Evolutionary conservation across 2,113 vertebrate species (phyloP).

Genomic region (Glaucidium brasilianum): DNA sequence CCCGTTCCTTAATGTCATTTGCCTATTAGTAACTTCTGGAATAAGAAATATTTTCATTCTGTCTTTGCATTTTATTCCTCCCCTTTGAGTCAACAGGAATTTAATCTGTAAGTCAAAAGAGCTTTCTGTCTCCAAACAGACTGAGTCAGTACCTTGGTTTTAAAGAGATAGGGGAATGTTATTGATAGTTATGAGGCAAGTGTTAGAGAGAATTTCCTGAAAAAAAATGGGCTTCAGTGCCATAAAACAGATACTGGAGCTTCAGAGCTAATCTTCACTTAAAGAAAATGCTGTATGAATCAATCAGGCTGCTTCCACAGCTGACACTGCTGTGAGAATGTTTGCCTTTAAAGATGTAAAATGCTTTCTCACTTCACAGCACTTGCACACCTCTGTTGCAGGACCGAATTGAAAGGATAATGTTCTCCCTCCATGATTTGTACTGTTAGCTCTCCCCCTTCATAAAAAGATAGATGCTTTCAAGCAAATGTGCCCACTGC

Average conservation of each 20-base stretch:
- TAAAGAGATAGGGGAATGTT: not conserved
- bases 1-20: conserved; percentile 19
- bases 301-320: not conserved
- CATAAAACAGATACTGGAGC: not conserved
- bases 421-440: not conserved
- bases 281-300: not conserved
- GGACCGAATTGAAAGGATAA: not conserved
- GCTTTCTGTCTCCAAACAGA: conserved; percentile 51
- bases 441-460: not conserved
- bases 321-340: not conserved
- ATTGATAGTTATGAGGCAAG: not conserved
- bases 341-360: not conserved
- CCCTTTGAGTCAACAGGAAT: conserved; percentile 49
- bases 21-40: conserved; percentile 46
- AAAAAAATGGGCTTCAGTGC: not conserved
- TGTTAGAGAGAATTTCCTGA: not conserved
- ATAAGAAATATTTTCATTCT: conserved; percentile 62
- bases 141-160: not conserved
- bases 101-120: conserved; percentile 64
- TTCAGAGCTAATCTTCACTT: not conserved
- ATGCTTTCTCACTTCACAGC: not conserved
- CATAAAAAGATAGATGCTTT: not conserved
- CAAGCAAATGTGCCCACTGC: not conserved
- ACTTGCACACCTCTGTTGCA: not conserved
- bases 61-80: conserved; percentile 30